A percentile compares a stretch with the other conserved stretches of the same genome.
phyloP scores from a whole-genome alignment of 2,113 vertebrate genomes.

The Pristiophorus japonicus region DNA sequence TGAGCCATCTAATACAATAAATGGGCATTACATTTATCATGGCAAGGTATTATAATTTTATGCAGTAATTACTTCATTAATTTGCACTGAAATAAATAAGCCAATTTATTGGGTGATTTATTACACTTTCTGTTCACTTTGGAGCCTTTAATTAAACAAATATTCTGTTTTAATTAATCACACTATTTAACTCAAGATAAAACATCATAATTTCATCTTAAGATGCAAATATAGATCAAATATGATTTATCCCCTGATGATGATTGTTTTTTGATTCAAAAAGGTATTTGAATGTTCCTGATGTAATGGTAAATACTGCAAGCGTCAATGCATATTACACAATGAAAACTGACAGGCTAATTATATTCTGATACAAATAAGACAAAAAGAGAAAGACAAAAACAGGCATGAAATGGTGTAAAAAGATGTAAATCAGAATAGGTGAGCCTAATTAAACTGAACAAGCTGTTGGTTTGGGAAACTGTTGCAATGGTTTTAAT shows the following conservation, averaged over 20 bases:
- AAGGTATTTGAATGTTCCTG: not conserved
- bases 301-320: not conserved
- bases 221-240: not conserved
- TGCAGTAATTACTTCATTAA: constrained; percentile 17
- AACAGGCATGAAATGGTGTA: not conserved
- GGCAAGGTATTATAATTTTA: not conserved
- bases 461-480: not conserved
- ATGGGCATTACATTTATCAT: not conserved
- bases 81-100: constrained; percentile 23
- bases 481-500: not conserved
- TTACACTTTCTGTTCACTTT: not conserved
- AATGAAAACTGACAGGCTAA: not conserved
- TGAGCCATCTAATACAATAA: not conserved
- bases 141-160: constrained; percentile 26
- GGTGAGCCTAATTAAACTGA: not conserved
- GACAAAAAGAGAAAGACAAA: not conserved
- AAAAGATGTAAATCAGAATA: not conserved
- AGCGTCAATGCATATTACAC: not conserved
- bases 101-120: constrained; percentile 28
- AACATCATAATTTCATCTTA: not conserved
- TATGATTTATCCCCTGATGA: not conserved
- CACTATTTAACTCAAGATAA: constrained; percentile 4
- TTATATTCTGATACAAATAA: not conserved
- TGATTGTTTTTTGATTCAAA: not conserved
- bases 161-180: constrained; percentile 18